Evolutionary conservation across 2,888 invertebrate genomes (phyloP), one percentile per base, ranked within the genome.

Genomic region (Xestia xanthographa): DNA sequence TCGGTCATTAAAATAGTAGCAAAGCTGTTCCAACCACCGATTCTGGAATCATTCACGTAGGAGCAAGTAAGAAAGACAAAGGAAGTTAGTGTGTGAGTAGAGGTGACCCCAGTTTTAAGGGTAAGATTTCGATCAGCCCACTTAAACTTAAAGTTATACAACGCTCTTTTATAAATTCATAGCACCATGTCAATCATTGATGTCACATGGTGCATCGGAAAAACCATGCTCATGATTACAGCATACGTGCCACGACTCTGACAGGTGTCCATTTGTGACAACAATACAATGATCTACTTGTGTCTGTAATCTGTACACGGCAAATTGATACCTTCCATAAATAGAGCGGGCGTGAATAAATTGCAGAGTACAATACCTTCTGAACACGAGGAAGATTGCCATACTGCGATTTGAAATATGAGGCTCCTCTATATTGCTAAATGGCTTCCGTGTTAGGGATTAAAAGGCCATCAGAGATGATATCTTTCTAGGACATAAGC

Each of bases 261-360:
- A 77, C 78, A 87, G 82, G 82, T 83, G 78, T 68, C 62, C 56
- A 69, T 70, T 72, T 82, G 75, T 68, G 63, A 77, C 56, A 79
- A 79, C 72, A 82, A 84, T 78, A 70, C 74, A 79, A 73, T 63
- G 69, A 72, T 77, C 67, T 80, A 66, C 76, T 67, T 66, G 71
- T 41, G 75, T 72, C 66, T 75, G 41, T 43, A 73, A 74, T 72
- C 66, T 75, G 41, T 43, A 73, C 72, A 81, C 66, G 67, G 56
- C 71, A 77, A 86, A 85, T 82, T 83, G 80, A 86, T 76, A 77
- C 69, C 74, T 68, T 60, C 75, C 72, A 76, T 82, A 83, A 80
- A 83, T 77, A 77, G 78, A 77, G 65, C 80, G 72, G 80, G 67
- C 71, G 78, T 79, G 77, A 71, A 79, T 70, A 71, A 75, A 81